Base-by-base conservation (phyloP, 2,888 invertebrate species). In the Caenorhabditis sp. region DNA sequence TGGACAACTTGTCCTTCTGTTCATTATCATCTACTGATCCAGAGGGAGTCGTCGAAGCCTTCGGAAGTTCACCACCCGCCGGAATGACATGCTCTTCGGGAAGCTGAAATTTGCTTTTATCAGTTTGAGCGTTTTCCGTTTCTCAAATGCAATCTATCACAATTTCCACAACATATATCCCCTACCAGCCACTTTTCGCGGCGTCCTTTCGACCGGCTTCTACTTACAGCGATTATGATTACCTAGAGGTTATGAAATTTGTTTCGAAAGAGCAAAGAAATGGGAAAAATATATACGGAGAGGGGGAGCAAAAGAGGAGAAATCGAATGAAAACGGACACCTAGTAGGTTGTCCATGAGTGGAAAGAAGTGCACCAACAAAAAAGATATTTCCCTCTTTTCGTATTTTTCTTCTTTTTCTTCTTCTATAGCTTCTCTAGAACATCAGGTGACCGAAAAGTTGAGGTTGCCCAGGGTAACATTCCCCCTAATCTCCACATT, bases 41-140 rank as follows among this genome's bases (percentile, higher is more conserved):
- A 24, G 22, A 63, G 8, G 69, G 54, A 24, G 82, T 72, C 24
- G 64, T 5, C 38, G 74, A 41, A 16, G 63, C 16, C 28, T n/a
- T 56, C 58, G 16, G 75, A 35, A 56, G 35, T 44, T 86, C 86
- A 14, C 82, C 82, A 38, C 86, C 84, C 26, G 84, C 83, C 56
- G 84, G 84, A 72, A 84, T 84, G 56, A 84, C 82, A 82, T 86
- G 81, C 75, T 86, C 86, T 70, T 82, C 84, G 26, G 86, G 86
- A 69, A 84, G 79, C 86, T 86, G 82, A 49, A 76, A 22, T n/a
- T 38, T n/a, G 54, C n/a, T 7, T 16, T 26, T 19, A 31, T 22
- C 26, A 26, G 16, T 24, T 14, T 28, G 16, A 49, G n/a, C 24
- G 19, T 16, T 69, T 10, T 28, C 22, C 19, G 24, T 47, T 14